A percentile compares a stretch with the other conserved stretches of the same genome.
phyloP scores from a whole-genome alignment of 2,888 invertebrate genomes.

The Leptinotarsa tumamoca region DNA sequence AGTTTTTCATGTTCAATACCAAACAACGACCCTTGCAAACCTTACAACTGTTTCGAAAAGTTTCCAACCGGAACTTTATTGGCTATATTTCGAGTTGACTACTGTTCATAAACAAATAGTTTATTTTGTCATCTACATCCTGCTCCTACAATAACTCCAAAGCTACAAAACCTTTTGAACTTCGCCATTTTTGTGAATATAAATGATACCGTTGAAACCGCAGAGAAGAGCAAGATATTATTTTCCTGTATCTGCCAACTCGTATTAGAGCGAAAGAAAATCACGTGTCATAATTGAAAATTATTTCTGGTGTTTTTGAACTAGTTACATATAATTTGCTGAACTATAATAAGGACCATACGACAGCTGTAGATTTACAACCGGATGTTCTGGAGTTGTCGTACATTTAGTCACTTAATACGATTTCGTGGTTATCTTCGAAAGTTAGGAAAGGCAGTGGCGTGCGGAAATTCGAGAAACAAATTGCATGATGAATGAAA shows the following conservation, averaged over 20 bases:
- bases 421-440: slow-evolving; percentile 51
- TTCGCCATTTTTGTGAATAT: slow-evolving; percentile 27
- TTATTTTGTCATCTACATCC: slow-evolving; percentile 3
- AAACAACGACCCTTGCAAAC: too few species aligned
- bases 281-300: slow-evolving; percentile 46
- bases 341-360: slow-evolving; percentile 53
- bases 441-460: slow-evolving; percentile 31
- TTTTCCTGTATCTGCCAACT: slow-evolving; percentile 41
- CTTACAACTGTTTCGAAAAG: too few species aligned
- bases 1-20: too few species aligned
- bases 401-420: slow-evolving; percentile 57
- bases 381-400: slow-evolving; percentile 57
- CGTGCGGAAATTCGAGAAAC: neutral
- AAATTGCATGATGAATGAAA: neutral
- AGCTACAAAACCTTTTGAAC: slow-evolving; percentile 22
- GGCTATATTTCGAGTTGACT: neutral
- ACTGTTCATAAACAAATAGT: neutral
- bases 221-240: slow-evolving; percentile 30
- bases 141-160: neutral
- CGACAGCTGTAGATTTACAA: slow-evolving; percentile 56
- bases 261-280: slow-evolving; percentile 40
- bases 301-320: slow-evolving; percentile 50
- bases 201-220: slow-evolving; percentile 15
- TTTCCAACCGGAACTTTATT: too few species aligned
- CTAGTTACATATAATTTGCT: slow-evolving; percentile 49